Percentiles rank a stretch among this genome's conserved stretches.
Evolutionary conservation across 1,140 invertebrate genomes (phyloP).

Genomic region (Drosophila serrata): DNA sequence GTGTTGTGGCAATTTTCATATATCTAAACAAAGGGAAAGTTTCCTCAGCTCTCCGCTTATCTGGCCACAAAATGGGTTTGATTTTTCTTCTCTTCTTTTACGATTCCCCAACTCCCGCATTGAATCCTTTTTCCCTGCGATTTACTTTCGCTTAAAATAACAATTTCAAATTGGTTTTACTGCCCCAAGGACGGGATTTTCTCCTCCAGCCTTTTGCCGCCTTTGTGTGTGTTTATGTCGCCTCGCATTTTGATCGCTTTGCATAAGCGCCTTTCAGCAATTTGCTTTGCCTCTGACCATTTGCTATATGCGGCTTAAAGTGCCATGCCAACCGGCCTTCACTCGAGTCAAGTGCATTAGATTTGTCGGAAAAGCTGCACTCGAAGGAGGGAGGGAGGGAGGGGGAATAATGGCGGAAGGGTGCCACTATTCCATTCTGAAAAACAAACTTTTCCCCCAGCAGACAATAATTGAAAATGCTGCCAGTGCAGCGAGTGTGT

Average conservation of each 20-base stretch:
- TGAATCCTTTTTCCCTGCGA: slow-evolving; percentile 42
- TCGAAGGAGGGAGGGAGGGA: slow-evolving; percentile 1
- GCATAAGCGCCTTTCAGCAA: slow-evolving; percentile 77
- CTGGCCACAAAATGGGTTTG: slow-evolving; percentile 62
- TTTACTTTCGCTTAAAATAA: slow-evolving; percentile 79
- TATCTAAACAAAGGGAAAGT: slow-evolving; percentile 46
- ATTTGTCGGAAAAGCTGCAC: slow-evolving; percentile 31
- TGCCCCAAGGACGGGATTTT: slow-evolving; percentile 74
- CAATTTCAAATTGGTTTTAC: slow-evolving; percentile 84
- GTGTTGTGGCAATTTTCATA: slow-evolving; percentile 47
- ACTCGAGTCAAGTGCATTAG: slow-evolving; percentile 62
- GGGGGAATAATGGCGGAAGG: neutral
- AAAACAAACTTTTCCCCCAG: slow-evolving; percentile 56
- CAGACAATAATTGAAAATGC: slow-evolving; percentile 79
- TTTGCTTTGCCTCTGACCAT: slow-evolving; percentile 60
- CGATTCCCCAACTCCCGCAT: slow-evolving; percentile 26
- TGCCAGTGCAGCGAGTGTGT: slow-evolving; percentile 2
- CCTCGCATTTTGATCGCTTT: slow-evolving; percentile 73
- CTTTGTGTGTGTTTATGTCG: slow-evolving; percentile 50
- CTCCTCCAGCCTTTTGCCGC: slow-evolving; percentile 16
- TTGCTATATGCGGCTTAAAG: slow-evolving; percentile 50
- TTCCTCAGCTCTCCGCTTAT: slow-evolving; percentile 45
- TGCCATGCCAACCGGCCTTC: slow-evolving; percentile 13
- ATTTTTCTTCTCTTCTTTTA: slow-evolving; percentile 84
- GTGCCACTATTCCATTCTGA: slow-evolving; percentile 1